Base-by-base conservation (phyloP, 2,888 invertebrate genomes). In the Plebejus anna region DNA sequence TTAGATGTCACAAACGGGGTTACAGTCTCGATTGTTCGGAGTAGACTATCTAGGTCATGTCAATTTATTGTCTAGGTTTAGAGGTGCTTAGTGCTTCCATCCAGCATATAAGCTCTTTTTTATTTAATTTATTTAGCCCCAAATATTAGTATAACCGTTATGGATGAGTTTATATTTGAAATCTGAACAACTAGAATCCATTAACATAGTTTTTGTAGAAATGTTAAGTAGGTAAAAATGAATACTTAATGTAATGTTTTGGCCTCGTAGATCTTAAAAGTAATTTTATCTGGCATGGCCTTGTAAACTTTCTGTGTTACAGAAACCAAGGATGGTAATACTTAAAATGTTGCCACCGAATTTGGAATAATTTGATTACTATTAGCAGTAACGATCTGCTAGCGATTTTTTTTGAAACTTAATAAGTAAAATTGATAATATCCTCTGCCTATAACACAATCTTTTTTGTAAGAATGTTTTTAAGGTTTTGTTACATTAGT, bases 1-100 rank as follows among this genome's bases (percentile, higher is more conserved):
- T 73, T 73, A 55, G 13, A 47, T 32, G 47, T 73, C 32, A 55
- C 73, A 73, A 73, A 55, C n/a, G 55, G 55, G 55, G 55, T 73
- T 32, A 55, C 32, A 32, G 47, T 66, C 32, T 28, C 13, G 22
- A 72, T 32, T 73, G 32, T 73, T 73, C 28, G 16, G 7, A 72
- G 47, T 72, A 51, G 28, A 55, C 73, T 55, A 73, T 73, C 32
- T 55, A 73, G 73, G 28, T 73, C 51, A 13, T 55, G 73, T 73
- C 73, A 55, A 73, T 73, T 73, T 55, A 42, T 55, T 73, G 51
- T 55, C 6, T 73, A 73, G 36, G 36, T 42, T 72, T 73, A 32
- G 32, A 47, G 55, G 47, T 32, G 55, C 73, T 55, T 73, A 32
- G 51, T 73, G 55, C 73, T 73, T 73, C 32, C 73, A 73, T 55